Evolutionary conservation across 2,113 vertebrate genomes (phyloP), one percentile per base, ranked within the genome.

Genomic region (Takifugu flavidus): DNA sequence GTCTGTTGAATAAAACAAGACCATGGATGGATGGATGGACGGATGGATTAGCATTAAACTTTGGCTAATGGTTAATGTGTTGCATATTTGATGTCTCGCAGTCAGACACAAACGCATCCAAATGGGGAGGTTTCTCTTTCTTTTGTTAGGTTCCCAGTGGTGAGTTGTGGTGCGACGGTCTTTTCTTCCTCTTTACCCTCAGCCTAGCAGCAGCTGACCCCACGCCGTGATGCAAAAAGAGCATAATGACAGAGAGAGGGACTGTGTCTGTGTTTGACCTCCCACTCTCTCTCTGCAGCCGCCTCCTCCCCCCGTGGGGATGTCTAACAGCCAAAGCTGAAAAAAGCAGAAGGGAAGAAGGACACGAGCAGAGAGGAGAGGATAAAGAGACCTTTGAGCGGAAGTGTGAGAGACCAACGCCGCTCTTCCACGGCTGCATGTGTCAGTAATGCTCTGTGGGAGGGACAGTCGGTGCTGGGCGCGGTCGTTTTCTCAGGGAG

Each of bases 281-380:
- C 47, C 34, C 51, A 28, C 42, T 68, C 27, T 56, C 60, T 34
- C 53, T 62, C 43, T 44, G 11, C 20, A 58, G 60, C 31, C 68
- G 44, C 55, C 74, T 54, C 49, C 29, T 12, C 43, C 14, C 65
- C 53, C 78, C 78, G 63, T 4, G 54, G 76, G 74, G 74, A 83
- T 15, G 50, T 39, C 66, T 20, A 20, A 20, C 20, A 66, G 75
- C 67, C 29, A 56, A 63, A 73, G 53, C 54, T 59, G 69, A 75
- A 61, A 72, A 57, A 65, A 64, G 61, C 65, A 53, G 20, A 67
- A 71, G 59, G 54, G 53, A 49, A 56, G 53, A 55, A 34, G 53
- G n/a, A 49, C 42, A 4, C 20, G 42, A 55, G 65, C 12, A 53
- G 42, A 42, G 28, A 39, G 56, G 28, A 39, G 56, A 49, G 46